A percentile compares a stretch with the other conserved stretches of the same genome.
Conservation (phyloP, 2,113 vertebrate genomes). For the Apodemus speciosus region DNA sequence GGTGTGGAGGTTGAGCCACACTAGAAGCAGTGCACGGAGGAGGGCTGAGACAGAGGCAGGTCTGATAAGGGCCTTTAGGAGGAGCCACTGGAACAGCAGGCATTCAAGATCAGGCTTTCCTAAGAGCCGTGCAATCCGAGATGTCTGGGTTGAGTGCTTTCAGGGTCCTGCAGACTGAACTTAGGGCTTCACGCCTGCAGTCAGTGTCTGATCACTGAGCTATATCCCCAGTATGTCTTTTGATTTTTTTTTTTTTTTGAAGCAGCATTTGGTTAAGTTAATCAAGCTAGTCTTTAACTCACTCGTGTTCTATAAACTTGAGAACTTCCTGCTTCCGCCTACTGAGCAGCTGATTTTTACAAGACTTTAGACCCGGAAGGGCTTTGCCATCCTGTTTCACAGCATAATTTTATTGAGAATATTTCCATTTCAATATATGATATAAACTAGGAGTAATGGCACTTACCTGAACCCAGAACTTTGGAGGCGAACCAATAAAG, state of each 20-base stretch:
- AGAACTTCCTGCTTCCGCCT: background rate
- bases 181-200: background rate
- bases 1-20: background rate
- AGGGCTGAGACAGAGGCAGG: background rate
- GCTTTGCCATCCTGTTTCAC: background rate
- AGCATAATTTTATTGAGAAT: background rate
- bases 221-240: background rate
- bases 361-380: too few relatives aligned
- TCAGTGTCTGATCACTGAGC: background rate
- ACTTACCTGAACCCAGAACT: background rate
- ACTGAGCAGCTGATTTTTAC: background rate
- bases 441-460: background rate
- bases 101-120: background rate
- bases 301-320: background rate
- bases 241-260: background rate
- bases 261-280: background rate
- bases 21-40: background rate
- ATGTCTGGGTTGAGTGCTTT: background rate
- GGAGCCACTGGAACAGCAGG: background rate
- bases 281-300: background rate
- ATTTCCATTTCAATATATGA: background rate
- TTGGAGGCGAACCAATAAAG: background rate
- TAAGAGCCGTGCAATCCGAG: background rate
- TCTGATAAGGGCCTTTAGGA: constrained; percentile 5
- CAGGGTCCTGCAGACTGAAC: background rate